These are phyloP conservation scores for Nomia melanderi DNA, from an alignment of 1,140 invertebrate species.

Conservation along the genomic window DNA sequence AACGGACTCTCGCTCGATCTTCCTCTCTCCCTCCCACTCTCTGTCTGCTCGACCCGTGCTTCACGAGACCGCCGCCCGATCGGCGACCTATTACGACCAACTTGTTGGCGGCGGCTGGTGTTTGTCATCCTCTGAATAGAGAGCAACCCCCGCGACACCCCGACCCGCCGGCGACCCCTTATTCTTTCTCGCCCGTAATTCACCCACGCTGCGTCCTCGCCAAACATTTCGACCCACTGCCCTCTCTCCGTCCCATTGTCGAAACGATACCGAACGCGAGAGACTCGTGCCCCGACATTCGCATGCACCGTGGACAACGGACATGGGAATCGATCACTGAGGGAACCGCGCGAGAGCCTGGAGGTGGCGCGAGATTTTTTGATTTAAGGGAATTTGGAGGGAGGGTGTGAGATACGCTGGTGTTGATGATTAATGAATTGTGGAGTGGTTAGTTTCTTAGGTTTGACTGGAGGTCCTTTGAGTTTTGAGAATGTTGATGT, in stretches of 20 bases:
- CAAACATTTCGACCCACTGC: conserved; percentile 43
- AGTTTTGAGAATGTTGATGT: no score
- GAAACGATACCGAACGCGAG: conserved; percentile 5
- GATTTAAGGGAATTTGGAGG: no score
- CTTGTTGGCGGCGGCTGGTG: conserved; percentile 55
- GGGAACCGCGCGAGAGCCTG: neutral
- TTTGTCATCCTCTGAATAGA: conserved; percentile 44
- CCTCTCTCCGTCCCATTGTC: conserved; percentile 4
- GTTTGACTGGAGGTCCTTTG: no score
- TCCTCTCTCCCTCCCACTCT: neutral
- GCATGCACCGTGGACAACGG: conserved; percentile 21
- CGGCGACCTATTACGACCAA: conserved; percentile 63
- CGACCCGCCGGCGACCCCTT: conserved; percentile 33
- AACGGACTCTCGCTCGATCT: conserved; percentile 63
- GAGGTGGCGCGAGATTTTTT: no score
- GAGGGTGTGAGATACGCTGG: no score
- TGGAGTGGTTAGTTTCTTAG: no score
- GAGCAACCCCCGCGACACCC: neutral
- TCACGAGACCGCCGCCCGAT: conserved; percentile 53
- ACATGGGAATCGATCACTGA: conserved; percentile 12
- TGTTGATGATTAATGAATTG: no score
- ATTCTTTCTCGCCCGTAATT: conserved; percentile 49
- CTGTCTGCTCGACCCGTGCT: conserved; percentile 46
- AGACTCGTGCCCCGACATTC: conserved; percentile 20
- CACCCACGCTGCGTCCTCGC: neutral